These are phyloP conservation scores for Megaceryle torquata DNA, from an alignment of 2,113 vertebrate genomes.

Conservation along the genomic window DNA sequence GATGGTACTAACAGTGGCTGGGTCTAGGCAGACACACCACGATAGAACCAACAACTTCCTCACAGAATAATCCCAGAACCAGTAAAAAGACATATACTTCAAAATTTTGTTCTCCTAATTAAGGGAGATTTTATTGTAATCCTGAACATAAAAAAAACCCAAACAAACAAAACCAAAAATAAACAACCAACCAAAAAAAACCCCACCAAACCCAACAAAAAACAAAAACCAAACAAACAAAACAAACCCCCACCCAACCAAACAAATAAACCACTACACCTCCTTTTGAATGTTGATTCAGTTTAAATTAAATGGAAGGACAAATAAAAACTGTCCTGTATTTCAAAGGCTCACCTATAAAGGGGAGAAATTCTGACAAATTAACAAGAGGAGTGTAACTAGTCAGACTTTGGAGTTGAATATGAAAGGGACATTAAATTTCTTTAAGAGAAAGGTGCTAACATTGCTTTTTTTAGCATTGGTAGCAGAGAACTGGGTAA, in stretches of 20 bases:
- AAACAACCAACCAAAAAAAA: too few relatives aligned
- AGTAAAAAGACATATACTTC: not conserved
- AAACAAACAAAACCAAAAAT: too few relatives aligned
- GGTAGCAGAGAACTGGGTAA: not conserved
- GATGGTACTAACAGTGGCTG: not conserved
- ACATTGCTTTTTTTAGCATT: not conserved
- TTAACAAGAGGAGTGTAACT: not conserved
- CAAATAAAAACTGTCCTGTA: not conserved
- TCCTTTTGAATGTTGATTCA: not conserved
- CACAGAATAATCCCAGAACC: not conserved
- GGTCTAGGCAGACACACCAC: not conserved
- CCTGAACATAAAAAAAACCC: not conserved
- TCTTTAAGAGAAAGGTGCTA: not conserved
- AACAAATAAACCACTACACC: too few relatives aligned
- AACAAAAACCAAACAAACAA: too few relatives aligned
- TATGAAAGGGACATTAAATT: not conserved
- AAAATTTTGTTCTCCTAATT: not conserved
- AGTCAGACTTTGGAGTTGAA: not conserved
- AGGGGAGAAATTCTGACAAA: not conserved
- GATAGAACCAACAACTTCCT: not conserved
- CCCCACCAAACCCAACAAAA: too few relatives aligned
- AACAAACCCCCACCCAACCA: too few relatives aligned
- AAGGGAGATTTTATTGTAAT: not conserved
- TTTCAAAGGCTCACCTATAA: not conserved
- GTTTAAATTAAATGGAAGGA: not conserved